Conservation (phyloP, 2,888 invertebrate species). For the Camptogramma bilineatum region DNA sequence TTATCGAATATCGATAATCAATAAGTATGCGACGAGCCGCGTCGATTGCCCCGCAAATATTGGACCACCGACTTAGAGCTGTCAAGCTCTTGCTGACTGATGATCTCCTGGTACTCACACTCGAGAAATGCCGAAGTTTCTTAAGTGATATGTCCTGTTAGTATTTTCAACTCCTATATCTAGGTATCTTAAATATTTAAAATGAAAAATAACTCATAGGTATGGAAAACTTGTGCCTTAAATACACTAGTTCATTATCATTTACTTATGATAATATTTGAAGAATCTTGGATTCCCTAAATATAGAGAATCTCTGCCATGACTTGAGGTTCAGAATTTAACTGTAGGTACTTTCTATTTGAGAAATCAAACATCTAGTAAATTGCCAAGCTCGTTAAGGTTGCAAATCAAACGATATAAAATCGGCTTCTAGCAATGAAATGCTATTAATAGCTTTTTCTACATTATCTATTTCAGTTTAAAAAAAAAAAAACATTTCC, state of each 20-base stretch:
- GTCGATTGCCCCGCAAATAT: conserved; percentile 58
- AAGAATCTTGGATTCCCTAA: too few species aligned
- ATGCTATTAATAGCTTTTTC: too few species aligned
- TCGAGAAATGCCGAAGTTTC: conserved; percentile 21
- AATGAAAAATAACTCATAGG: too few species aligned
- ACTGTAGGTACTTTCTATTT: neutral
- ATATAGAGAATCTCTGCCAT: too few species aligned
- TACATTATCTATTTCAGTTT: too few species aligned
- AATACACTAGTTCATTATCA: too few species aligned
- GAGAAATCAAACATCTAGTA: too few species aligned
- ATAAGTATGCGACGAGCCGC: conserved; percentile 55
- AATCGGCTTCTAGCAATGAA: neutral
- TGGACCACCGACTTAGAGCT: conserved; percentile 59
- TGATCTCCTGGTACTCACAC: conserved; percentile 29
- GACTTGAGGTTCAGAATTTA: too few species aligned
- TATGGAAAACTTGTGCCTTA: neutral
- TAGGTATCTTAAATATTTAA: neutral
- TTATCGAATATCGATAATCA: conserved; percentile 44
- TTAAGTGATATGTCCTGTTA: conserved; percentile 8
- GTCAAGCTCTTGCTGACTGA: conserved; percentile 37
- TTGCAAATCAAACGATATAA: too few species aligned
- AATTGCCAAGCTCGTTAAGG: too few species aligned
- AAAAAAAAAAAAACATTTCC: too few species aligned
- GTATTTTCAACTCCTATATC: neutral
- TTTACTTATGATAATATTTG: too few species aligned